Conservation (phyloP, 2,113 vertebrate species). For the Menidia beryllina region DNA sequence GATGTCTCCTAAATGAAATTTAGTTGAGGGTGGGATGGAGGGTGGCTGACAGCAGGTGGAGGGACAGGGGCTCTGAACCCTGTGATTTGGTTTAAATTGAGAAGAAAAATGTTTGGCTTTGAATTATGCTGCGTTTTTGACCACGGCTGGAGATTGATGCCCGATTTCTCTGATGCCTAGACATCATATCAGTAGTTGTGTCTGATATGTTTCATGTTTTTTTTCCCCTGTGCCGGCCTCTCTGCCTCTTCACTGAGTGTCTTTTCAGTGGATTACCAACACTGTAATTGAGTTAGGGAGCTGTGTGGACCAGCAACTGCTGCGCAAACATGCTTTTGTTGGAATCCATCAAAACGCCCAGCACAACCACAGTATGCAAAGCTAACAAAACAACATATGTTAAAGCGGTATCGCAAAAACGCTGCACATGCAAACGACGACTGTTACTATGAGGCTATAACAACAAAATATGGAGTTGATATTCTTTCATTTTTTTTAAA, state of each 20-base stretch:
- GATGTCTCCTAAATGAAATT: slow-evolving; percentile 84
- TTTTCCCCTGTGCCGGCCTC: slow-evolving; percentile 41
- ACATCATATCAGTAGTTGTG: slow-evolving; percentile 61
- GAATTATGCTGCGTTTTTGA: slow-evolving; percentile 80
- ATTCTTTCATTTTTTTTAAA: neutral
- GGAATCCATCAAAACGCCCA: slow-evolving; percentile 61
- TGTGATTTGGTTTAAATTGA: slow-evolving; percentile 80
- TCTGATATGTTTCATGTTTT: slow-evolving; percentile 59
- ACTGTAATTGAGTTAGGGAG: slow-evolving; percentile 68
- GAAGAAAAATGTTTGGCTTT: slow-evolving; percentile 79
- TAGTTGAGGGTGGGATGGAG: slow-evolving; percentile 64
- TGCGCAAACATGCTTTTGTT: slow-evolving; percentile 60
- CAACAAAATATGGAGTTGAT: slow-evolving; percentile 11
- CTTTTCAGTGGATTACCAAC: slow-evolving; percentile 73
- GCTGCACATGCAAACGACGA: neutral
- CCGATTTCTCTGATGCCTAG: slow-evolving; percentile 65
- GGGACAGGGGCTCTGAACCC: slow-evolving; percentile 52
- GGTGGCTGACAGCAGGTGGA: slow-evolving; percentile 72
- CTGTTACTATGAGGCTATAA: slow-evolving; percentile 1
- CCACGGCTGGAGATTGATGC: slow-evolving; percentile 77
- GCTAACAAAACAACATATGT: slow-evolving; percentile 48
- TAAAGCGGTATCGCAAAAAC: slow-evolving; percentile 7
- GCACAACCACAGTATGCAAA: slow-evolving; percentile 19
- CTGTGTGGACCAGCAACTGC: slow-evolving; percentile 57
- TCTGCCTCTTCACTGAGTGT: slow-evolving; percentile 58